These are phyloP conservation scores for Tipula unca DNA, from an alignment of 2,888 invertebrate genomes.

Conservation along the genomic window DNA sequence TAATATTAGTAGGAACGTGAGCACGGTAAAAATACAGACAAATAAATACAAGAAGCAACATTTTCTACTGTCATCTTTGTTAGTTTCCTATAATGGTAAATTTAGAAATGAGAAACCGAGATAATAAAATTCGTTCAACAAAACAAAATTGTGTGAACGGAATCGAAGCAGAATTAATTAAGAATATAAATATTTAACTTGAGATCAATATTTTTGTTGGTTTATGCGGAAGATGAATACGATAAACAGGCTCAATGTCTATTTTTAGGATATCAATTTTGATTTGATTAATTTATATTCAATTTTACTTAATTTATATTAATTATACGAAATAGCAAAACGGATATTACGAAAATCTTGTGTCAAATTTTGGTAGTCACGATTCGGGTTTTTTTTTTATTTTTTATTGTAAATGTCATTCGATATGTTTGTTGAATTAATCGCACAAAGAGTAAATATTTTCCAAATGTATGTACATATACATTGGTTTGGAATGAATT, in stretches of 20 bases:
- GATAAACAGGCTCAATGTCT: background rate
- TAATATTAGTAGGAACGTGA: background rate
- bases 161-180: background rate
- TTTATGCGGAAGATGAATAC: background rate
- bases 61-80: background rate
- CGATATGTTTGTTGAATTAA: background rate
- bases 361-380: background rate
- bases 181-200: constrained; percentile 3
- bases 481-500: too few species aligned
- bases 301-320: background rate
- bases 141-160: background rate
- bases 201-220: background rate
- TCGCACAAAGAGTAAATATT: background rate
- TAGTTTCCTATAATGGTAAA: background rate
- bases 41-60: background rate
- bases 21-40: background rate
- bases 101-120: background rate
- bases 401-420: too few species aligned
- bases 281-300: background rate
- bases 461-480: background rate
- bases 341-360: background rate
- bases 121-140: background rate
- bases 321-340: too few species aligned
- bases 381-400: background rate
- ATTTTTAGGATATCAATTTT: background rate